Evolutionary conservation across 2,113 vertebrate species (phyloP).

Genomic region (Oreotrochilus melanogaster): DNA sequence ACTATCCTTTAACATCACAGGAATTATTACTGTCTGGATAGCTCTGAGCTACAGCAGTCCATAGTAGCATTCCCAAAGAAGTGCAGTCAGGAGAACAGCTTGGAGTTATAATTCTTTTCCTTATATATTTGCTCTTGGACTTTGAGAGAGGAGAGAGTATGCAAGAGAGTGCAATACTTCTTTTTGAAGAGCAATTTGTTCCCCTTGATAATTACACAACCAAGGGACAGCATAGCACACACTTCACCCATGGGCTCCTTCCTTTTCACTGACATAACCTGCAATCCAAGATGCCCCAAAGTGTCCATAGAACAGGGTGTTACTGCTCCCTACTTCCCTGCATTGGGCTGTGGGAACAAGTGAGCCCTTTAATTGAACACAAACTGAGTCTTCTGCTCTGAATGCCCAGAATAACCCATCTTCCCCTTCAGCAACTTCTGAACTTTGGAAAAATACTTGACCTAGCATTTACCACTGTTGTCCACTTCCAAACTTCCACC

Average conservation of each 20-base stretch:
- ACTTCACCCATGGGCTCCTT: background rate
- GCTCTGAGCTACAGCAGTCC: background rate
- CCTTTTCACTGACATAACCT: background rate
- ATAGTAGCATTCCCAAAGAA: background rate
- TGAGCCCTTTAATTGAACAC: background rate
- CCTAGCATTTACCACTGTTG: background rate
- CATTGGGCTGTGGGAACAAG: background rate
- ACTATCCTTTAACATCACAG: background rate
- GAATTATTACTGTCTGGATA: background rate
- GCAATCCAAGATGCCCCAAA: background rate
- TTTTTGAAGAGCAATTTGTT: background rate
- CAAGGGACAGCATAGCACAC: background rate
- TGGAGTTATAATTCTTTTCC: background rate
- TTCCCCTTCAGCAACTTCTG: background rate
- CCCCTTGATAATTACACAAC: background rate
- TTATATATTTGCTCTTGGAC: background rate
- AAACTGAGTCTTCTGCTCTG: background rate
- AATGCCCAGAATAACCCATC: background rate
- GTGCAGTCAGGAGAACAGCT: background rate
- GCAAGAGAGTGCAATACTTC: background rate
- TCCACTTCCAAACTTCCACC: background rate
- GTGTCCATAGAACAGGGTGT: background rate
- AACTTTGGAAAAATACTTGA: background rate
- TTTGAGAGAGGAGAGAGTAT: background rate
- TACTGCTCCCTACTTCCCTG: background rate